These are phyloP conservation scores for Pogonophryne albipinna DNA, from an alignment of 2,797 vertebrate genomes.

Conservation along the genomic window DNA sequence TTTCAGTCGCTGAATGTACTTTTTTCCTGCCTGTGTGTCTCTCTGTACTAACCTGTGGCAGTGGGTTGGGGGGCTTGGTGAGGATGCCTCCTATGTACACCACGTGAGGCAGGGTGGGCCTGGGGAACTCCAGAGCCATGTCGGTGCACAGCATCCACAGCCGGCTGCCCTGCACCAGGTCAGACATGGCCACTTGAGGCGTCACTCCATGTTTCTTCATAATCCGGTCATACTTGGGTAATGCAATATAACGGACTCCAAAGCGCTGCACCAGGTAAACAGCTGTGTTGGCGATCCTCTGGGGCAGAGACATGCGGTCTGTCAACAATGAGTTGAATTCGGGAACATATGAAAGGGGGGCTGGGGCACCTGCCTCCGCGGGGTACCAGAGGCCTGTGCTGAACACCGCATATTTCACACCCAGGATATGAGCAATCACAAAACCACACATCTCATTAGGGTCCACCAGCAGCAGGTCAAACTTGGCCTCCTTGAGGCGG, in stretches of 20 bases:
- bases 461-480: conserved; percentile 97
- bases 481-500: conserved; percentile 90
- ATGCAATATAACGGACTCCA: conserved; percentile 93
- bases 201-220: conserved; percentile 93
- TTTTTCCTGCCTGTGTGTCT: conserved; percentile 8
- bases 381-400: conserved; percentile 99
- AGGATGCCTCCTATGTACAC: conserved; percentile 99
- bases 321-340: conserved; percentile 99
- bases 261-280: conserved; percentile 95
- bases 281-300: conserved; percentile 93
- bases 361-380: conserved; percentile 96
- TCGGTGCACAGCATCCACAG: conserved; percentile 99
- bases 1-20: not conserved
- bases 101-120: conserved; percentile 96
- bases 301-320: conserved; percentile 92
- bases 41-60: conserved; percentile 92
- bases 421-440: conserved; percentile 95
- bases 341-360: conserved; percentile 96
- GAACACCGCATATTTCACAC: conserved; percentile 95
- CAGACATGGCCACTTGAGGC: conserved; percentile 92
- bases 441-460: conserved; percentile 99
- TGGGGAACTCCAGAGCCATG: conserved; percentile 96
- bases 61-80: conserved; percentile 91
- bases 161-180: conserved; percentile 94
- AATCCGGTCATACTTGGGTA: conserved; percentile 97